Evolutionary conservation across 2,797 vertebrate species (phyloP).

Genomic region (Etheostoma nigrum): DNA sequence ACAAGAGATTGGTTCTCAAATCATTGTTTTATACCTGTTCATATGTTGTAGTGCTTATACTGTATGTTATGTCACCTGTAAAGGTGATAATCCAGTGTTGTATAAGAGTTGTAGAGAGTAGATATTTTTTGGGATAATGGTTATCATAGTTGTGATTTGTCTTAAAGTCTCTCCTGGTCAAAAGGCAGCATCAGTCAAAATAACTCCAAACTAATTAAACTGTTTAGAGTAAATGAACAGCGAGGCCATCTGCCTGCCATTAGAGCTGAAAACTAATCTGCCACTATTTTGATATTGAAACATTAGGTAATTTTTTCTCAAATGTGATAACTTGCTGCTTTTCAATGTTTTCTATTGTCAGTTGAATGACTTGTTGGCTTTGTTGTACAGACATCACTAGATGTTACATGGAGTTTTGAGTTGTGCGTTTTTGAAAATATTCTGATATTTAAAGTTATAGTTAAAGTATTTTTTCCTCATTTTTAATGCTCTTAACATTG

Average conservation of each 20-base stretch:
- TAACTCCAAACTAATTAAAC: background rate
- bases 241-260: background rate
- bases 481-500: too few relatives aligned
- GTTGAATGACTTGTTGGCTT: background rate
- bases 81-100: background rate
- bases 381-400: background rate
- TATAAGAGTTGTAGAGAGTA: background rate
- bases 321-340: background rate
- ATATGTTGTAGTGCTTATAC: background rate
- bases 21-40: slow-evolving; percentile 1
- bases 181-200: too few relatives aligned
- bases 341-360: background rate
- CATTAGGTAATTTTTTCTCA: too few relatives aligned
- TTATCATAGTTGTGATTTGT: background rate
- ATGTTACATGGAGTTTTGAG: background rate
- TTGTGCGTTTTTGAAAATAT: background rate
- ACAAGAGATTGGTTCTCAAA: background rate
- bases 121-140: background rate
- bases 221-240: background rate
- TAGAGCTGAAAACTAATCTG: background rate
- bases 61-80: background rate
- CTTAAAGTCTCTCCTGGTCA: background rate
- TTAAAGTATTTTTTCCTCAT: too few relatives aligned
- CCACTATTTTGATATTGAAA: too few relatives aligned
- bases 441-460: background rate